These are phyloP conservation scores for Styela clava DNA, from an alignment of 23 tunicate genomes.

Conservation along the genomic window DNA sequence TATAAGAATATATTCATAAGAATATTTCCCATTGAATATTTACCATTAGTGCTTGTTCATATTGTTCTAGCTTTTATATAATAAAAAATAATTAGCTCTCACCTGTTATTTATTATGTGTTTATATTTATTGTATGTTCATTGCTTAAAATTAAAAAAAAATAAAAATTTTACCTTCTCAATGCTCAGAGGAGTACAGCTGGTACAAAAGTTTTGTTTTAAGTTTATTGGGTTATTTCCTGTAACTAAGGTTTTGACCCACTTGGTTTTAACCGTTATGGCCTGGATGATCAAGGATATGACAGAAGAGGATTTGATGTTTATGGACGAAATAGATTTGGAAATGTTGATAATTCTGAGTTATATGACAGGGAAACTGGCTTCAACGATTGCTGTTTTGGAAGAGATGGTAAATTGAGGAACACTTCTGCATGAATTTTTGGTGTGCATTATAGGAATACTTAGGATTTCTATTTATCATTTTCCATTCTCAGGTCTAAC, in stretches of 20 bases:
- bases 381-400: slow-evolving; percentile 80
- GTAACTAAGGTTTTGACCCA: slow-evolving; percentile 67
- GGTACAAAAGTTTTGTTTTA: too few relatives aligned
- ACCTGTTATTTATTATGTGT: too few relatives aligned
- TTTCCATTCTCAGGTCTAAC: slow-evolving; percentile 49
- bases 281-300: slow-evolving; percentile 55
- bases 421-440: background rate
- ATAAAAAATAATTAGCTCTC: too few relatives aligned
- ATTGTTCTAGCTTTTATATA: too few relatives aligned
- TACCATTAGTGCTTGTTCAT: background rate
- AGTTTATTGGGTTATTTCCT: too few relatives aligned
- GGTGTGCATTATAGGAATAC: background rate
- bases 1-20: too few relatives aligned
- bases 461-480: background rate
- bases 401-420: slow-evolving; percentile 78
- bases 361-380: slow-evolving; percentile 68
- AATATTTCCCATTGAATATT: too few relatives aligned
- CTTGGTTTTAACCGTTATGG: slow-evolving; percentile 70
- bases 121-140: too few relatives aligned
- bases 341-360: slow-evolving; percentile 23
- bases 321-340: slow-evolving; percentile 55
- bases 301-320: slow-evolving; percentile 45
- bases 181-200: too few relatives aligned
- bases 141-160: too few relatives aligned
- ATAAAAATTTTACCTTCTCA: too few relatives aligned